Base-by-base conservation (phyloP, 37 sponge, comb jelly and placozoan species). In the Haliclona indistincta region DNA sequence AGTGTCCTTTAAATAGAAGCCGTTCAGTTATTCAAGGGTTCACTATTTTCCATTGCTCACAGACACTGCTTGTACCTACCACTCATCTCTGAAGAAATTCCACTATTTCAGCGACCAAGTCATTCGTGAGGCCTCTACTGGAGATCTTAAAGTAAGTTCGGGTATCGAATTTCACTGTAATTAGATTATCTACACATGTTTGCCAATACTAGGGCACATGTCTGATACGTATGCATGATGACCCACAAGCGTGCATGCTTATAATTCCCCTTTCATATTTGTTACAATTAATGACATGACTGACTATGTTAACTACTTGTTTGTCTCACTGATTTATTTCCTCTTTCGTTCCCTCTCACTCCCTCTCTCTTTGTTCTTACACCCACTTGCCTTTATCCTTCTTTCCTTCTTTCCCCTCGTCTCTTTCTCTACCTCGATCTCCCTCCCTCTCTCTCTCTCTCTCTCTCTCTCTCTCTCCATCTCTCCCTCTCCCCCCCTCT, bases 401-500 rank as follows among this genome's bases (percentile, higher is more conserved):
- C 29, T 43, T 38, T 39, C 63, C 30, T 23, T 60, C 30, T 33
- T 63, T 77, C 63, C 42, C 58, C 35, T 28, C 35, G 38, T 6
- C 20, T 52, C 56, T 7, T 25, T 56, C 56, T 23, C 4, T 42
- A 3, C 58, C 10, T 23, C 56, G n/a, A 2, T 56, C 56, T 41
- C 38, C 58, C 33, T 3, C 74, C 28, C 74, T 26, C 74, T 30
- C 47, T 26, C 74, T 25, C 25, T n/a, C 35, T 25, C 66, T 10
- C 20, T 41, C 52, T 62, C 77, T n/a, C 30, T 33, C 54, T 53
- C 66, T 38, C 65, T 39, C 52, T n/a, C 41, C 28, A 38, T 41
- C 4, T 25, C 44, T 38, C 33, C 64, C 79, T 49, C 25, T 35
- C 68, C 60, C 17, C 40, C 4, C 43, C 15, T 37, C 32, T 63